Base-by-base conservation (phyloP, 2,113 vertebrate species). In the Salvelinus alpinus region DNA sequence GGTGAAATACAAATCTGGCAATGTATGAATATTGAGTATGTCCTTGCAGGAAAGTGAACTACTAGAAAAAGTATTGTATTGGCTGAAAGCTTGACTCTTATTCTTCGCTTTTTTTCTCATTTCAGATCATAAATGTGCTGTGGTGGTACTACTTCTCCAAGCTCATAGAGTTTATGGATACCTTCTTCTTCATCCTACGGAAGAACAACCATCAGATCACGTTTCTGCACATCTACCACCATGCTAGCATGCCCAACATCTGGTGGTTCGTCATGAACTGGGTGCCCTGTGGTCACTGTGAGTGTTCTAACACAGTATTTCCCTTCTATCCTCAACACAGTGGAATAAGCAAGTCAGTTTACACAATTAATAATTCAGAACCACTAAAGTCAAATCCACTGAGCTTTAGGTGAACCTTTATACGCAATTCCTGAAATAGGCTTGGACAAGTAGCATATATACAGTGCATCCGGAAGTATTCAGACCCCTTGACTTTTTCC, bases 111-210 rank as follows among this genome's bases (percentile, higher is more conserved):
- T 79, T n/a, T 22, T 44, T 65, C 31, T 65, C 69, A 44, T 4
- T 68, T 22, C 82, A 99, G 98, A 91, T 99, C 75, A 94, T 97
- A 75, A 92, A 85, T 1, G 95, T 95, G 69, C 95, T 99, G 44
- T 99, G 98, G 97, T 99, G 97, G 98, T 99, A 99, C 87, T 99
- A 99, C 90, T 99, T 99, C 91, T 99, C 98, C 86, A 99, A 99
- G 87, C 90, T 98, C 82, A 96, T 99, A 3, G 98, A 99, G 80
- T 98, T 99, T 86, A 98, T 97, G 96, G 98, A 99, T 90, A 99
- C 98, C n/a, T 95, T 99, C 84, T 99, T 99, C 91, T 99, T 99
- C 89, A 95, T 99, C 85, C 90, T 99, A 79, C 94, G 96, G 31
- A 99, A 99, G 89, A 99, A 98, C 89, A 95, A 95, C 88, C 95